phyloP scores from a whole-genome alignment of 2,113 vertebrate species.

The Notarius lentiginosus region DNA sequence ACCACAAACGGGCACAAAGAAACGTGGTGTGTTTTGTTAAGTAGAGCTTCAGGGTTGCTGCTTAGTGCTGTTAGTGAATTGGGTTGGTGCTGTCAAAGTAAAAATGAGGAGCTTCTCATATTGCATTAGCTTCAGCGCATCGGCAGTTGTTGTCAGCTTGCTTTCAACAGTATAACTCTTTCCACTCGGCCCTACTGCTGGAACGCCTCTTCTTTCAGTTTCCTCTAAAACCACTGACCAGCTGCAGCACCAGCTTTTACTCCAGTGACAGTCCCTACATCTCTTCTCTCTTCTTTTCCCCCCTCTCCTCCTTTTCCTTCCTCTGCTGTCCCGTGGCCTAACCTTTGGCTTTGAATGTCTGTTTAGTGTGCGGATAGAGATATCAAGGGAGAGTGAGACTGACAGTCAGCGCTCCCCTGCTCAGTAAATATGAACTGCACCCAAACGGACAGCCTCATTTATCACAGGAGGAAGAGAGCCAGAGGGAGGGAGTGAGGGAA shows the following conservation, averaged over 20 bases:
- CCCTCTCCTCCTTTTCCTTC: conserved; percentile 60
- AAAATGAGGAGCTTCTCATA: conserved; percentile 68
- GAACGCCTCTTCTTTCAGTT: conserved; percentile 3
- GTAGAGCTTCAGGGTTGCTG: conserved; percentile 66
- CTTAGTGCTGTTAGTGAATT: conserved; percentile 42
- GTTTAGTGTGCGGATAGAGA: conserved; percentile 80
- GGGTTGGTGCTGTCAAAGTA: conserved; percentile 59
- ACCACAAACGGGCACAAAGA: conserved; percentile 57
- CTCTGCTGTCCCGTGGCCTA: conserved; percentile 47
- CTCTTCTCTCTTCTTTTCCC: conserved; percentile 7
- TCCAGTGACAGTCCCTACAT: conserved; percentile 18
- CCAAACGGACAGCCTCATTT: conserved; percentile 80
- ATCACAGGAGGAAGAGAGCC: conserved; percentile 70
- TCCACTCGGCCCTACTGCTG: conserved; percentile 3
- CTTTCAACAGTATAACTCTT: conserved; percentile 37
- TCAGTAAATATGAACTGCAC: conserved; percentile 84
- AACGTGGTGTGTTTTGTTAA: conserved; percentile 43
- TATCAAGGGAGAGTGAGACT: conserved; percentile 79
- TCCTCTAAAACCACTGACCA: conserved; percentile 15
- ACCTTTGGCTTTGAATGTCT: conserved; percentile 81
- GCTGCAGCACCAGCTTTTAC: conserved; percentile 21
- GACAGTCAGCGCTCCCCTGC: conserved; percentile 83
- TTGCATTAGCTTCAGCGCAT: conserved; percentile 67
- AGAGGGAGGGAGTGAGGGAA: conserved; percentile 44
- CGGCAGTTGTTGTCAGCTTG: conserved; percentile 62